These are phyloP conservation scores for Drosophila santomea DNA, from an alignment of 1,140 invertebrate genomes.

Conservation along the genomic window DNA sequence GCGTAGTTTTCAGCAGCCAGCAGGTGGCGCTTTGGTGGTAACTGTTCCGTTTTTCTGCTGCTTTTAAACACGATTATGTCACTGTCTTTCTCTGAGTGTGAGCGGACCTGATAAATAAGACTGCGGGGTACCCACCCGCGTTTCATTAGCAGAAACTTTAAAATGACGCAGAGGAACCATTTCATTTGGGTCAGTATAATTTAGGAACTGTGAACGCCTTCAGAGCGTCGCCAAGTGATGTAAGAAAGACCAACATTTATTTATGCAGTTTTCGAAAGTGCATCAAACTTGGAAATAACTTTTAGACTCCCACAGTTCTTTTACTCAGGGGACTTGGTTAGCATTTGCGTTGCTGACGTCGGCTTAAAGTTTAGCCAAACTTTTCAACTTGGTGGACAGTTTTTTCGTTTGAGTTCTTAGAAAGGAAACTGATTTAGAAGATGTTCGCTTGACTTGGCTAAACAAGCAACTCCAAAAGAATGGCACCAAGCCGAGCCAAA, in stretches of 20 bases:
- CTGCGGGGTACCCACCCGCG: background rate
- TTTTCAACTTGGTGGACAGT: slow-evolving; percentile 63
- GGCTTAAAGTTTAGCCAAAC: slow-evolving; percentile 59
- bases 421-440: slow-evolving; percentile 63
- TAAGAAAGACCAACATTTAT: slow-evolving; percentile 28
- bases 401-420: slow-evolving; percentile 40
- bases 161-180: background rate
- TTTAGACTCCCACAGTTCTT: slow-evolving; percentile 43
- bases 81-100: background rate
- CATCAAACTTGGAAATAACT: slow-evolving; percentile 57
- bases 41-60: slow-evolving; percentile 21
- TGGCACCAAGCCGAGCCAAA: slow-evolving; percentile 2
- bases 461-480: slow-evolving; percentile 38
- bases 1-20: slow-evolving; percentile 4
- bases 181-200: slow-evolving; percentile 16
- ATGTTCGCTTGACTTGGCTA: slow-evolving; percentile 39
- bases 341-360: slow-evolving; percentile 56
- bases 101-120: slow-evolving; percentile 18
- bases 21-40: slow-evolving; percentile 24
- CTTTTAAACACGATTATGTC: slow-evolving; percentile 32
- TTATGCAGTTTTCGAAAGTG: slow-evolving; percentile 52
- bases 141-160: slow-evolving; percentile 33
- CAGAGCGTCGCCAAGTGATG: slow-evolving; percentile 1
- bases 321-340: slow-evolving; percentile 23
- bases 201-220: slow-evolving; percentile 9